A percentile compares a stretch with the other conserved stretches of the same genome.
phyloP scores from a whole-genome alignment of 1,140 invertebrate species.

The Apocrypta bakeri region DNA sequence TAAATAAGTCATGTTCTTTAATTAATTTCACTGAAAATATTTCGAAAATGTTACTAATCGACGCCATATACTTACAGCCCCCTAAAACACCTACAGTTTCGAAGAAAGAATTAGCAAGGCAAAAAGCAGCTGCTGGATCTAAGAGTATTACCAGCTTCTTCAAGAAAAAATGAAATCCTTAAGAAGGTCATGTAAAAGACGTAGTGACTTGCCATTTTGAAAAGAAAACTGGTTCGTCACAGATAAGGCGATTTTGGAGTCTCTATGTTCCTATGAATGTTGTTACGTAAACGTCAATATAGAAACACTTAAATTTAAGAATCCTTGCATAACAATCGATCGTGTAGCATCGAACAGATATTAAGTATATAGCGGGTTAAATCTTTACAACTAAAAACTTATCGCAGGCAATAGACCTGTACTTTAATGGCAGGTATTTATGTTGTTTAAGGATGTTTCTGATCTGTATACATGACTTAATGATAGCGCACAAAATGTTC shows the following conservation, averaged over 20 bases:
- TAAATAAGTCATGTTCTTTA: neutral
- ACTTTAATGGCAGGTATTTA: constrained; percentile 30
- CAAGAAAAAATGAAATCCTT: constrained; percentile 72
- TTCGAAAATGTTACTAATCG: constrained; percentile 2
- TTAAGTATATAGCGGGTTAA: constrained; percentile 22
- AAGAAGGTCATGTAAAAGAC: constrained; percentile 34
- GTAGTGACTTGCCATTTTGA: constrained; percentile 40
- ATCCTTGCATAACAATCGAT: constrained; percentile 38
- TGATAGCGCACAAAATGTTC: constrained; percentile 25
- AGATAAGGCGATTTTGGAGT: constrained; percentile 47
- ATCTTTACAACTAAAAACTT: constrained; percentile 31
- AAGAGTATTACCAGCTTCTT: constrained; percentile 86
- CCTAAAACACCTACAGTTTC: constrained; percentile 72
- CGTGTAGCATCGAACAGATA: constrained; percentile 34
- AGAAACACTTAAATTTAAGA: constrained; percentile 51
- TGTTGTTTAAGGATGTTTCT: constrained; percentile 37
- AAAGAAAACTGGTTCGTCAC: constrained; percentile 36
- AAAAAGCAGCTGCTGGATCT: constrained; percentile 82
- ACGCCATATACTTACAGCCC: constrained; percentile 57
- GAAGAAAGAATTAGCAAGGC: constrained; percentile 82
- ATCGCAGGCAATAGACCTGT: constrained; percentile 13
- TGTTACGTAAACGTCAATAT: constrained; percentile 56
- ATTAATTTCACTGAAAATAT: constrained; percentile 25
- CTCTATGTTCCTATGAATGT: constrained; percentile 62
- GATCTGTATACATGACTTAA: constrained; percentile 29